Percentiles rank a stretch among this genome's conserved stretches.
Evolutionary conservation across 1,140 invertebrate genomes (phyloP).

Genomic region (Lasioglossum baleicum): DNA sequence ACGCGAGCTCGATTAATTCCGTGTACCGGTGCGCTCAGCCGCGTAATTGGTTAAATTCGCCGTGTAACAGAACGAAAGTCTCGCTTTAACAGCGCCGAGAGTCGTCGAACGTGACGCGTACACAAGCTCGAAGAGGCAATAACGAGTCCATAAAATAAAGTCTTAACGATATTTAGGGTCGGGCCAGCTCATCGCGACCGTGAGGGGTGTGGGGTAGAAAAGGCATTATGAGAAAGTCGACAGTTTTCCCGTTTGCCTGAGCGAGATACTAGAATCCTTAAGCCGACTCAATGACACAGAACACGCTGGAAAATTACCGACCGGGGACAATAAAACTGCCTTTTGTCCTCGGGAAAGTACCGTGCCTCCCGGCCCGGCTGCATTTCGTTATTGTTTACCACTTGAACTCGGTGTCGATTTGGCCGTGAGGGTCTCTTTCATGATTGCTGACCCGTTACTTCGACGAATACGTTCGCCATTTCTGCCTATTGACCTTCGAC

Average conservation of each 20-base stretch:
- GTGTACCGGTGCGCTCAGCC: background rate
- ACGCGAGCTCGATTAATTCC: background rate
- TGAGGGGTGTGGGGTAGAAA: background rate
- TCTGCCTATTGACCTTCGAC: background rate
- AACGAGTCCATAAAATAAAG: background rate
- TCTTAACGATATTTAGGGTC: background rate
- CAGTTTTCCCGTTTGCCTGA: background rate
- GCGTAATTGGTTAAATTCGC: background rate
- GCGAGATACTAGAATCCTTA: background rate
- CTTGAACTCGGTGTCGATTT: conserved; percentile 6
- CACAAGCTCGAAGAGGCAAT: background rate
- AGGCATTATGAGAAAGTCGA: background rate
- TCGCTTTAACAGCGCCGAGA: background rate
- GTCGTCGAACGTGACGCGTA: background rate
- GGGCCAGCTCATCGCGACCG: no score
- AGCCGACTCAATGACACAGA: conserved; percentile 7
- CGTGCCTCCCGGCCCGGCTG: background rate
- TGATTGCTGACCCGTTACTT: conserved; percentile 26
- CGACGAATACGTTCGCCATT: background rate
- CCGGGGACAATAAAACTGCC: background rate
- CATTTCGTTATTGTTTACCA: conserved; percentile 16
- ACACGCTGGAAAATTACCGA: background rate
- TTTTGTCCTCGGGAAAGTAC: conserved; percentile 5
- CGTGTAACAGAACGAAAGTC: background rate
- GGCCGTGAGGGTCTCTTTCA: background rate